A percentile compares a stretch with the other conserved stretches of the same genome.
Evolutionary conservation across 37 sponge, comb jelly and placozoan genomes (phyloP).

Genomic region (Halisarca cf. caerulea): DNA sequence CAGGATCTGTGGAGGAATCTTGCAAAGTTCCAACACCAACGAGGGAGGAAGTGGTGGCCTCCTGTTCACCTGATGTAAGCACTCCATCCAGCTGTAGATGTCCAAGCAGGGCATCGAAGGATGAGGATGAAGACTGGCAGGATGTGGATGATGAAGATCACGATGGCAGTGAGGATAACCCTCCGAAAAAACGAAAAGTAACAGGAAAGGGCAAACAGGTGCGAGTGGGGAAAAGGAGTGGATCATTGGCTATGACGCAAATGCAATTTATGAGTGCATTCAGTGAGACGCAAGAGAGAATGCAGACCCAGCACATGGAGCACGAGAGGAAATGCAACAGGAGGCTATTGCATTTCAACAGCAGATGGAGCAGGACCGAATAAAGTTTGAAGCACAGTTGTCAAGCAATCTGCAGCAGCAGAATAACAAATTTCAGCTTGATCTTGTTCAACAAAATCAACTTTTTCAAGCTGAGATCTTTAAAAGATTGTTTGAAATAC

Average conservation of each 20-base stretch:
- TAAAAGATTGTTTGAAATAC: background rate
- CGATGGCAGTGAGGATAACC: background rate
- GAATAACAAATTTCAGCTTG: background rate
- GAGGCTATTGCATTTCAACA: background rate
- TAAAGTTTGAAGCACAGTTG: background rate
- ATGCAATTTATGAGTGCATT: background rate
- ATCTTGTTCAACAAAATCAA: background rate
- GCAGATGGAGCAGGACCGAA: background rate
- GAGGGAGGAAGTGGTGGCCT: background rate
- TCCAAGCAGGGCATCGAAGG: background rate
- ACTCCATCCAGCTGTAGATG: background rate
- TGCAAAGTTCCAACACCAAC: no score
- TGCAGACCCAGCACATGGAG: background rate
- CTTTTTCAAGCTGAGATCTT: background rate
- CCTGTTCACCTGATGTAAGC: background rate
- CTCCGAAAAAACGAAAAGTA: background rate
- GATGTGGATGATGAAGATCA: background rate
- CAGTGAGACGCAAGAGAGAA: background rate
- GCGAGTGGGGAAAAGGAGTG: background rate
- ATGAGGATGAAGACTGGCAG: no score
- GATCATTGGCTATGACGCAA: background rate
- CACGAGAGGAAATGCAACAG: conserved; percentile 8
- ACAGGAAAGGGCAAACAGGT: background rate
- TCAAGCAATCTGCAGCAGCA: background rate
- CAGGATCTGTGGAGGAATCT: background rate